phyloP scores from a whole-genome alignment of 2,888 invertebrate species.

The Drosophila acutilabella region DNA sequence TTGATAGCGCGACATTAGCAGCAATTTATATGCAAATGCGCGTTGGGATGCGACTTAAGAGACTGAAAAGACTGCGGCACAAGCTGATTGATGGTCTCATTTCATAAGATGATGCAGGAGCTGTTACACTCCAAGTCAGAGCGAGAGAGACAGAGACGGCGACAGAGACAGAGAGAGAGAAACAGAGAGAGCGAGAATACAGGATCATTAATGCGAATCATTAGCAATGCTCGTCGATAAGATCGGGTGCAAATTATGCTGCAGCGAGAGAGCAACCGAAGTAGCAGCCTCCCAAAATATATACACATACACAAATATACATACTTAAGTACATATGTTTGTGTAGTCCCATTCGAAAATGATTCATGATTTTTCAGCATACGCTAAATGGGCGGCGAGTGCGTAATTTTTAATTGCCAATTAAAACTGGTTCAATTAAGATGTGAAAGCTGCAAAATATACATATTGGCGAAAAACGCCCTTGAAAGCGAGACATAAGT shows the following conservation, averaged over 20 bases:
- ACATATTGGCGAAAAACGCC: background rate
- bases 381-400: slow-evolving; percentile 59
- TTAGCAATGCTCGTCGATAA: slow-evolving; percentile 76
- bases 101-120: slow-evolving; percentile 72
- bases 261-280: slow-evolving; percentile 21
- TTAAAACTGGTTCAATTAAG: slow-evolving; percentile 66
- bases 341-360: slow-evolving; percentile 23
- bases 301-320: background rate
- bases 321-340: background rate
- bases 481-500: background rate
- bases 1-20: slow-evolving; percentile 85
- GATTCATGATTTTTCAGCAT: slow-evolving; percentile 48
- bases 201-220: slow-evolving; percentile 80
- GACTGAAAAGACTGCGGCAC: slow-evolving; percentile 31
- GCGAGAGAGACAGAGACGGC: slow-evolving; percentile 20
- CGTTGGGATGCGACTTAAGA: slow-evolving; percentile 31
- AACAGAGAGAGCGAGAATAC: slow-evolving; percentile 24
- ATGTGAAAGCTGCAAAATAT: slow-evolving; percentile 47
- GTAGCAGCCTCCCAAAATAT: slow-evolving; percentile 16
- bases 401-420: slow-evolving; percentile 77
- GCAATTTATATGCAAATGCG: slow-evolving; percentile 85
- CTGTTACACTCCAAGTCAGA: background rate
- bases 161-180: slow-evolving; percentile 29
- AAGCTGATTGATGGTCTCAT: slow-evolving; percentile 84
- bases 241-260: slow-evolving; percentile 76